Evolutionary conservation across 1,140 invertebrate species (phyloP), one percentile per base, ranked within the genome.

Genomic region (Magallana ariakensis): DNA sequence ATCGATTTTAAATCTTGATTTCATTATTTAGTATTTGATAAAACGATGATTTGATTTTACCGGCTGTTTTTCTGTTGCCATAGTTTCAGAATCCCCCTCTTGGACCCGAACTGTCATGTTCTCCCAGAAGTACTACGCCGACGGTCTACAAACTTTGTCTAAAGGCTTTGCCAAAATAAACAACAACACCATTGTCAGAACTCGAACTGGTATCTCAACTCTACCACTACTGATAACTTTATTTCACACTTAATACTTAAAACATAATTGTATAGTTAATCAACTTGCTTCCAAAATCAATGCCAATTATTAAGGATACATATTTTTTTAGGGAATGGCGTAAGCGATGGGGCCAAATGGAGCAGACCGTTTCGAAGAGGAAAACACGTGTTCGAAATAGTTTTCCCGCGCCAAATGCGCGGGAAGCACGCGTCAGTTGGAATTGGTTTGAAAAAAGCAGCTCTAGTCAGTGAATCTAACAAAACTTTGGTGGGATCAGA

Each of bases 371-470:
- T 86, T 81, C 62, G 53, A 53, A 88, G 82, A 58, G 86, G 87
- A 56, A 75, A 80, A 57, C 87, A 90, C 60, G 85, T 89, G 0
- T 90, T 91, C 57, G 89, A 90, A 66, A 89, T 91, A n/a, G 87
- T 88, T 10, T 91, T 86, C 70, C 90, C 90, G 6, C 66, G 57
- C 8, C 80, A 82, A 9, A 84, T 85, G 75, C 80, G 90, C 10
- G 88, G 85, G 13, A 60, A 81, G 16, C 80, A 87, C 46, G 89
- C 88, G 0, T 80, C 89, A 53, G 89, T 91, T 0, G 90, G 90
- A 0, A 88, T 91, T 16, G 88, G 85, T 19, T 58, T 81, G 10
- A 85, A 88, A 46, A 53, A 75, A 2, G 86, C 88, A 10, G 85
- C 87, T 13, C 70, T 90, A 22, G 56, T 87, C 56, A 13, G 16